These are phyloP conservation scores for Cordilura impudica DNA, from an alignment of 2,888 invertebrate species.

Conservation along the genomic window DNA sequence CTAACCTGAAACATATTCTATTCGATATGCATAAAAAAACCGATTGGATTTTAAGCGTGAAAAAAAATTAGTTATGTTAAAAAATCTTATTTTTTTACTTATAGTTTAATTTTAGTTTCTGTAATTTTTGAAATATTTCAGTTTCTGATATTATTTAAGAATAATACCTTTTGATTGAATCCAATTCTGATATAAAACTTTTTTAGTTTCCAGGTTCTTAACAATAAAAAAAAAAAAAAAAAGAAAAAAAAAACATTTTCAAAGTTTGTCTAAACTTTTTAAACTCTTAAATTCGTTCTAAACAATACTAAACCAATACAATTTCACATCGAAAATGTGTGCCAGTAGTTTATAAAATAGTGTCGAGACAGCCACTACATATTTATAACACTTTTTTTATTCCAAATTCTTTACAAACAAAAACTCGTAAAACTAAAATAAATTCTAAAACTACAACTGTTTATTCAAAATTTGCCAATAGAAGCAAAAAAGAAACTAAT, in stretches of 20 bases:
- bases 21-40: no score
- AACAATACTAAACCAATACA: slow-evolving; percentile 11
- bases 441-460: slow-evolving; percentile 27
- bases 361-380: slow-evolving; percentile 39
- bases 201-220: no score
- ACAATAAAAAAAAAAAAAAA: no score
- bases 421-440: slow-evolving; percentile 1
- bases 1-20: no score
- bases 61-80: no score
- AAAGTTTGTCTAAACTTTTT: slow-evolving; percentile 4
- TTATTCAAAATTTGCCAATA: slow-evolving; percentile 43
- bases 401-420: slow-evolving; percentile 8
- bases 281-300: slow-evolving; percentile 18
- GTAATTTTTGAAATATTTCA: no score
- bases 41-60: no score
- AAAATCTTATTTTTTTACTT: no score
- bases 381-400: slow-evolving; percentile 36
- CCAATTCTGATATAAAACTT: no score
- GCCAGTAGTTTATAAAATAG: slow-evolving; percentile 56
- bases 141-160: no score
- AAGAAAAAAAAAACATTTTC: slow-evolving; percentile 5
- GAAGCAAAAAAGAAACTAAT: slow-evolving; percentile 16
- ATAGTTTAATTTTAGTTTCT: no score
- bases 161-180: no score
- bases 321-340: slow-evolving; percentile 47